Conservation (phyloP, 2,888 invertebrate species). For the Tryphoninae sp. region DNA sequence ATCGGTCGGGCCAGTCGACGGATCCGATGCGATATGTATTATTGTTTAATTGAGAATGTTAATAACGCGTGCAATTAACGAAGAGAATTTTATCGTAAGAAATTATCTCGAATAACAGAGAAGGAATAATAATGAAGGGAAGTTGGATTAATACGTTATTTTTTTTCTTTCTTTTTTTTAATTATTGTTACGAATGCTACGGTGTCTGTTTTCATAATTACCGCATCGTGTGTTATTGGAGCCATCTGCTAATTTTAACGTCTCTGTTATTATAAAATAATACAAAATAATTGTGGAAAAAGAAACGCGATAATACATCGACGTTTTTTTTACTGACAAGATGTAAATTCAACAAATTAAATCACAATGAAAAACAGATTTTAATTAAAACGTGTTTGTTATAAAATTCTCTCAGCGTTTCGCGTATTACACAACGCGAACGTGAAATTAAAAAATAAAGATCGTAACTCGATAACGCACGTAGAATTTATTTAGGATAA, state of each 20-base stretch:
- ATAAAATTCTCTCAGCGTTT: constrained; percentile 12
- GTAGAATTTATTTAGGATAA: not conserved
- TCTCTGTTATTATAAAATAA: too few relatives aligned
- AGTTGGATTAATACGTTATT: too few relatives aligned
- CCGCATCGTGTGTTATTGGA: too few relatives aligned
- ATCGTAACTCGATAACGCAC: constrained; percentile 15
- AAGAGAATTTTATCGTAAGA: constrained; percentile 23
- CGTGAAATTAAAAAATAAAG: not conserved
- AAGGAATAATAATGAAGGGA: not conserved
- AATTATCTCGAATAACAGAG: not conserved
- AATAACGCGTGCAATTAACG: not conserved
- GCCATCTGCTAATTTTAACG: too few relatives aligned
- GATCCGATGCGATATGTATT: constrained; percentile 70
- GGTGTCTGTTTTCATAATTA: too few relatives aligned
- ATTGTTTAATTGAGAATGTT: not conserved
- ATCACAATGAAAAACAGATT: not conserved
- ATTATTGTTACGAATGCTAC: too few relatives aligned
- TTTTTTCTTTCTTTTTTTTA: too few relatives aligned
- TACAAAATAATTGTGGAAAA: too few relatives aligned
- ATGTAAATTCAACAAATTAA: not conserved
- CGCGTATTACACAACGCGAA: not conserved
- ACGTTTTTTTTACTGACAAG: too few relatives aligned
- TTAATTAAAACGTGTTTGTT: not conserved
- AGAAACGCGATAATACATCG: too few relatives aligned
- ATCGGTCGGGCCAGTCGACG: constrained; percentile 73